A percentile compares a stretch with the other conserved stretches of the same genome.
Conservation (phyloP, 1,140 invertebrate genomes). For the fruit fly (Drosophila melanogaster) region DNA sequence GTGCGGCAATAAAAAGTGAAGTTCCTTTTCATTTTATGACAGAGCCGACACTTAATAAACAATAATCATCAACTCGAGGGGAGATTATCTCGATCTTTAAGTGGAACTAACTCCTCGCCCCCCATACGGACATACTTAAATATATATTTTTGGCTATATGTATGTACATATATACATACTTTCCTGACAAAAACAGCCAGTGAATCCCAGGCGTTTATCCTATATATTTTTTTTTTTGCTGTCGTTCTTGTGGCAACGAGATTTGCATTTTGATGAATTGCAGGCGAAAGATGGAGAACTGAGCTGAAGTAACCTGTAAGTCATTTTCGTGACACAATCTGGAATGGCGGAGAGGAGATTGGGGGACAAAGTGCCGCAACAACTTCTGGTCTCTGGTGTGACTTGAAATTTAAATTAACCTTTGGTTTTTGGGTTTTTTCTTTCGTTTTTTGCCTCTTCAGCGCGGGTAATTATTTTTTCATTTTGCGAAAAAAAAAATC, state of each 20-base stretch:
- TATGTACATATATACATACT: too few relatives aligned
- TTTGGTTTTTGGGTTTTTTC: conserved; percentile 40
- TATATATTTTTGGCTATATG: not conserved
- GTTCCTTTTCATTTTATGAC: conserved; percentile 76
- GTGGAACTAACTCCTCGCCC: conserved; percentile 46
- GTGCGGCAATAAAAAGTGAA: conserved; percentile 70
- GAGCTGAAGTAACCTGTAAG: conserved; percentile 65
- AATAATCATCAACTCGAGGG: conserved; percentile 61
- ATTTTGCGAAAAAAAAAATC: conserved; percentile 48
- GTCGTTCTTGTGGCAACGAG: conserved; percentile 57
- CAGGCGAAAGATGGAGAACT: conserved; percentile 48
- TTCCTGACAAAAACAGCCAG: not conserved
- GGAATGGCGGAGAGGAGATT: not conserved
- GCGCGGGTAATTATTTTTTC: conserved; percentile 41
- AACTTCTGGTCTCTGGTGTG: conserved; percentile 61
- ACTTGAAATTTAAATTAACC: conserved; percentile 83
- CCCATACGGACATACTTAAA: not conserved
- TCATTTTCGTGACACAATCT: conserved; percentile 77
- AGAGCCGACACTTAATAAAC: conserved; percentile 77
- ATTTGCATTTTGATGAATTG: conserved; percentile 84
- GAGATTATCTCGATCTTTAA: conserved; percentile 25
- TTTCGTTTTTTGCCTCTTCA: conserved; percentile 16
- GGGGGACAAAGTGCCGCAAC: conserved; percentile 24
- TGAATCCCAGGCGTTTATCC: conserved; percentile 16
- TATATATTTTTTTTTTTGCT: conserved; percentile 11